Conservation (phyloP, 2,888 invertebrate species). For the Alitta virens region DNA sequence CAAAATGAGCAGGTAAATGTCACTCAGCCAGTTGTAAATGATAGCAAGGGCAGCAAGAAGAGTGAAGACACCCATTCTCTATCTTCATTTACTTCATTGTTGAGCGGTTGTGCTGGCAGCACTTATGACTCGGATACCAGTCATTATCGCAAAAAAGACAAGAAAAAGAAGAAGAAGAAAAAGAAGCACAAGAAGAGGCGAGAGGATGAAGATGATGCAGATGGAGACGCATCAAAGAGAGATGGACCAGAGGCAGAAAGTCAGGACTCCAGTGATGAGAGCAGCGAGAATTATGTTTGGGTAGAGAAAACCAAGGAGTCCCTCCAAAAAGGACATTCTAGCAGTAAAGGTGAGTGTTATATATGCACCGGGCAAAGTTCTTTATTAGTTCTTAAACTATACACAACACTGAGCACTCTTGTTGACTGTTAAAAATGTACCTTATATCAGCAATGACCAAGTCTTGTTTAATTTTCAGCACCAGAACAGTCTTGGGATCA, state of each 20-base stretch:
- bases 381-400: too few species aligned
- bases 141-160: conserved; percentile 18
- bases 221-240: background rate
- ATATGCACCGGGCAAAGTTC: too few species aligned
- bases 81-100: background rate
- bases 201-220: background rate
- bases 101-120: background rate
- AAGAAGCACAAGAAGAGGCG: conserved; percentile 17
- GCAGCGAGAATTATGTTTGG: conserved; percentile 47
- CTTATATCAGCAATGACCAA: too few species aligned
- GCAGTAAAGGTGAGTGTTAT: too few species aligned
- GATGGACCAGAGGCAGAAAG: background rate
- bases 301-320: conserved; percentile 54
- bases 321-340: conserved; percentile 28
- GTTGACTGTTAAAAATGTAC: too few species aligned
- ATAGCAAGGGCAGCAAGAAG: background rate
- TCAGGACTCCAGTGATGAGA: background rate
- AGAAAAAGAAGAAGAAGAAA: conserved; percentile 17
- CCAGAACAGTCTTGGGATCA: conserved; percentile 32
- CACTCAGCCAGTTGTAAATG: too few species aligned
- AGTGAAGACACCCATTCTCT: background rate
- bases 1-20: too few species aligned
- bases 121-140: background rate
- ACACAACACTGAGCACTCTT: too few species aligned
- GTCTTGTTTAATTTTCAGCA: conserved; percentile 9